Conservation (phyloP, 2,888 invertebrate genomes). For the Archaeoteleia sp. region DNA sequence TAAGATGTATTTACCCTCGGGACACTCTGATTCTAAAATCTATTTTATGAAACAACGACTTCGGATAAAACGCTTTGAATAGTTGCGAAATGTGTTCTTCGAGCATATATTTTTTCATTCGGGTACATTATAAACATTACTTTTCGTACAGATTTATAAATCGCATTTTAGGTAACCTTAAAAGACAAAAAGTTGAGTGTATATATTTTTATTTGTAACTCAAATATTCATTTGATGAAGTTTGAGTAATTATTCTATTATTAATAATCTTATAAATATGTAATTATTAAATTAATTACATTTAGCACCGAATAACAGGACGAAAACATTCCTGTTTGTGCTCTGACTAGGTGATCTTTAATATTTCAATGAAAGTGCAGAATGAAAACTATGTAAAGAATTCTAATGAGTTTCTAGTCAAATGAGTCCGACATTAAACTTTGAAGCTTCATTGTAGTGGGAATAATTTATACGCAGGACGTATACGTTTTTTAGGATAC, state of each 20-base stretch:
- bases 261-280: too few relatives aligned
- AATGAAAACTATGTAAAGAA: conserved; percentile 32
- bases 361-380: conserved; percentile 12
- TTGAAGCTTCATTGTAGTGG: conserved; percentile 39
- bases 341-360: conserved; percentile 26
- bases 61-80: neutral
- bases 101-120: neutral
- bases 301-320: too few relatives aligned
- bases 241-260: too few relatives aligned
- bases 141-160: neutral
- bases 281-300: too few relatives aligned
- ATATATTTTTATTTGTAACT: too few relatives aligned
- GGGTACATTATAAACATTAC: neutral
- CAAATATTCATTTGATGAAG: too few relatives aligned
- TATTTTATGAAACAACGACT: conserved; percentile 15
- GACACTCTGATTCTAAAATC: conserved; percentile 17
- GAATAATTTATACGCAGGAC: conserved; percentile 34
- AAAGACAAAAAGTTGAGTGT: too few relatives aligned
- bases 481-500: conserved; percentile 22
- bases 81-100: neutral
- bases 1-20: conserved; percentile 33
- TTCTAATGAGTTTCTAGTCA: conserved; percentile 35
- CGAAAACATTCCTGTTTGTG: conserved; percentile 10
- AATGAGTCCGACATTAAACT: conserved; percentile 38
- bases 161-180: too few relatives aligned